Evolutionary conservation across 2,888 invertebrate genomes (phyloP), one percentile per base, ranked within the genome.

Genomic region (Zonitis immaculata): DNA sequence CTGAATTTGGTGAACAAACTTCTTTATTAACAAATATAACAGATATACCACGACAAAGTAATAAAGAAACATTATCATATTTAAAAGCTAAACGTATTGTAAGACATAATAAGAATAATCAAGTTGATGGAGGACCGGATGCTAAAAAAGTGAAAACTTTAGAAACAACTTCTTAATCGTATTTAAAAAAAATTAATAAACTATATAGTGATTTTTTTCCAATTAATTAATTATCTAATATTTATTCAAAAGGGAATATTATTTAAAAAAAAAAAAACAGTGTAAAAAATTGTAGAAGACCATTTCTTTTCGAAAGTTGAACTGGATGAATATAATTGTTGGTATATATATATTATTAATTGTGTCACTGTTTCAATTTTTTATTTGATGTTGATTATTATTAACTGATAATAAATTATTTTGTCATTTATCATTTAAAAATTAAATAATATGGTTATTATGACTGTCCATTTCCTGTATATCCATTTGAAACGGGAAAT

Each of bases 71-170:
- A 27, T 63, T 76, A 56, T 73, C 71, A 30, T 73, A 73, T 60
- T 65, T 76, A 49, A 76, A 76, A 63, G 70, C 75, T 0, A 76
- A 75, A 63, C 66, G 76, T 49, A 76, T 76, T 50, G 61, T 66
- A 53, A 66, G 72, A 60, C 73, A 73, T 64, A 75, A 74, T 65
- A 63, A 58, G 54, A 42, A 52, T 28, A 51, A 44, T 35, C 49
- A 42, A 22, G 47, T 30, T 47, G 60, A 60, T 14, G 68, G 52
- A 30, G 68, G 52, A 30, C 67, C 65, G n/a, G 71, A 69, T 44
- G 20, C 58, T 16, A 74, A 75, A 62, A 73, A 72, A 62, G 46
- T 59, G 44, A 68, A 68, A 65, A 52, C 46, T 51, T 50, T 51
- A 42, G 48, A 49, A 1, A 27, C 45, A 2, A 44, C 28, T 12